phyloP scores from a whole-genome alignment of 35 echinoderm and acorn worm genomes.

The Apostichopus parvimensis region DNA sequence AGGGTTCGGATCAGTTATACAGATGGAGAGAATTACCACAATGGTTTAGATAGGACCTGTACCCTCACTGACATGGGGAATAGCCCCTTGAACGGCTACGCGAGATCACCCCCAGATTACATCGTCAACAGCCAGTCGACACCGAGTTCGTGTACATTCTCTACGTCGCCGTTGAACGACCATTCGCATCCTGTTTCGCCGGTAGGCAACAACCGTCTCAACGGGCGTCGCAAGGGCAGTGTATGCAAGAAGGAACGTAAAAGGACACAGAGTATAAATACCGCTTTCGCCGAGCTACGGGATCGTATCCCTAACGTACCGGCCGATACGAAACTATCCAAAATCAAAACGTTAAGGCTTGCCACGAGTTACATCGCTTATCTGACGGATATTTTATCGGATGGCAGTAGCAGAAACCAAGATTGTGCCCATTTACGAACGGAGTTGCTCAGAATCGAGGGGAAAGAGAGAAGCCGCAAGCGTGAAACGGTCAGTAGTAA shows the following conservation, averaged over 20 bases:
- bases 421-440: constrained; percentile 51
- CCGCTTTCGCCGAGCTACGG: constrained; percentile 90
- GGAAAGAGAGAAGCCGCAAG: constrained; percentile 74
- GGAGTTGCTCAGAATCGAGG: constrained; percentile 74
- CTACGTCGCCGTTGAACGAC: constrained; percentile 41
- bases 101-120: constrained; percentile 36
- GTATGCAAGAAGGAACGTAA: constrained; percentile 79
- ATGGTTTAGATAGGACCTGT: constrained; percentile 19
- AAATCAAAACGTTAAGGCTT: constrained; percentile 97
- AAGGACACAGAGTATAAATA: constrained; percentile 98
- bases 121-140: constrained; percentile 18
- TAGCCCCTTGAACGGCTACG: constrained; percentile 26
- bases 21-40: constrained; percentile 47
- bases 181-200: constrained; percentile 33
- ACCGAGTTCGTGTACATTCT: constrained; percentile 12
- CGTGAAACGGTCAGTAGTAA: constrained; percentile 64
- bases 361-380: constrained; percentile 99
- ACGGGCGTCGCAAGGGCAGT: constrained; percentile 47
- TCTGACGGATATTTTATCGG: constrained; percentile 79
- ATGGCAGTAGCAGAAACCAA: constrained; percentile 59
- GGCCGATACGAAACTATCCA: constrained; percentile 98
- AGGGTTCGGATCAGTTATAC: constrained; percentile 26
- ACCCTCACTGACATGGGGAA: constrained; percentile 38
- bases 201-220: not conserved
- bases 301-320: constrained; percentile 98